Conservation (phyloP, 2,888 invertebrate genomes). For the Diogma glabrata region DNA sequence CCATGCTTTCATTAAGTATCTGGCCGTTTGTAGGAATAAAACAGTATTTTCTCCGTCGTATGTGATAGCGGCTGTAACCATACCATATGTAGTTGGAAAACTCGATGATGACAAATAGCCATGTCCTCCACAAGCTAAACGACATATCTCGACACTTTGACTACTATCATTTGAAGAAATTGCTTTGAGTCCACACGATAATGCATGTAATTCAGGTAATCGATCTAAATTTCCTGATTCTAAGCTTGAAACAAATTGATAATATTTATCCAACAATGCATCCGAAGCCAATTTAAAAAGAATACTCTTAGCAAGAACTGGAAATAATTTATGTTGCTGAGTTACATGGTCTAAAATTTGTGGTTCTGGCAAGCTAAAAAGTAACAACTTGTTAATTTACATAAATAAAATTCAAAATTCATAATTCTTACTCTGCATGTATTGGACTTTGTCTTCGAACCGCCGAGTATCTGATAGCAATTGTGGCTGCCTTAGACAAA, state of each 20-base stretch:
- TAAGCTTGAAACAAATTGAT: slow-evolving; percentile 66
- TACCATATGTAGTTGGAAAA: slow-evolving; percentile 75
- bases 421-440: slow-evolving; percentile 59
- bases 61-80: slow-evolving; percentile 79
- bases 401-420: too few relatives aligned
- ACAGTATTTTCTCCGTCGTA: slow-evolving; percentile 98
- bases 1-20: slow-evolving; percentile 71
- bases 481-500: slow-evolving; percentile 74
- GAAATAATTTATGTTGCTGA: slow-evolving; percentile 86
- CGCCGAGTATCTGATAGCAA: slow-evolving; percentile 83
- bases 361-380: slow-evolving; percentile 66
- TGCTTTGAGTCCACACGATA: slow-evolving; percentile 87
- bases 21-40: slow-evolving; percentile 77
- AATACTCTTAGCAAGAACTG: slow-evolving; percentile 68
- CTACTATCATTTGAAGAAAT: slow-evolving; percentile 67
- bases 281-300: slow-evolving; percentile 64
- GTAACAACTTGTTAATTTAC: too few relatives aligned
- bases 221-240: slow-evolving; percentile 70
- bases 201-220: slow-evolving; percentile 76
- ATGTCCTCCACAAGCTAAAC: slow-evolving; percentile 90
- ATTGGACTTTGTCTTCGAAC: slow-evolving; percentile 83
- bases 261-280: slow-evolving; percentile 78
- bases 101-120: slow-evolving; percentile 85
- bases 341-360: slow-evolving; percentile 90
- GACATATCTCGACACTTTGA: slow-evolving; percentile 66